A percentile compares a stretch with the other conserved stretches of the same genome.
Conservation (phyloP, 1,140 invertebrate genomes). For the Polyergus mexicanus region DNA sequence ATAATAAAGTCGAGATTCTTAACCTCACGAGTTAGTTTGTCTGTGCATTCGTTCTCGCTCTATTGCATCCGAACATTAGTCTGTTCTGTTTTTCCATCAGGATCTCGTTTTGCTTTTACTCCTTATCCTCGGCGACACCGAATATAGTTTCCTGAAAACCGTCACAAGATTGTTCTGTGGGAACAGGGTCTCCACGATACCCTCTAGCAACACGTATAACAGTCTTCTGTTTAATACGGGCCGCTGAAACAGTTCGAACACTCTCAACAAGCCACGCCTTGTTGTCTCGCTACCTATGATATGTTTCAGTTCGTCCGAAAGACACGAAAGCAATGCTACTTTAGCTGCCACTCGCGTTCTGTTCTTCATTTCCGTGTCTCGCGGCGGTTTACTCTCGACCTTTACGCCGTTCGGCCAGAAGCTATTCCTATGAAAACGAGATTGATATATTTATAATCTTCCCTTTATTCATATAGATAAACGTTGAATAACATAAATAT, state of each 20-base stretch:
- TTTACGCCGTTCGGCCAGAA: constrained; percentile 93
- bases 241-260: constrained; percentile 96
- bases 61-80: constrained; percentile 33
- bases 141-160: constrained; percentile 90
- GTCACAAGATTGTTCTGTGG: constrained; percentile 90
- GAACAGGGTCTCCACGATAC: constrained; percentile 92
- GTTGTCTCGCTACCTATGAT: constrained; percentile 97
- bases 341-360: constrained; percentile 95
- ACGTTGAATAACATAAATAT: not conserved
- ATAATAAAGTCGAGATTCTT: not conserved
- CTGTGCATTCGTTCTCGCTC: not conserved
- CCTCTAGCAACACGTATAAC: constrained; percentile 95
- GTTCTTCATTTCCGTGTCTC: constrained; percentile 91
- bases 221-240: constrained; percentile 94
- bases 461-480: not conserved
- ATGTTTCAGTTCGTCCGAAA: constrained; percentile 95
- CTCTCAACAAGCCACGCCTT: constrained; percentile 93
- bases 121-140: constrained; percentile 86
- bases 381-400: constrained; percentile 88
- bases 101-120: constrained; percentile 77
- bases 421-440: constrained; percentile 88
- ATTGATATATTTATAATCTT: constrained; percentile 16
- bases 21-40: not conserved
- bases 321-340: constrained; percentile 92
- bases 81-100: constrained; percentile 71